A percentile compares a stretch with the other conserved stretches of the same genome.
These are phyloP conservation scores for Plebejus melissa DNA, from an alignment of 2,888 invertebrate genomes.

Conservation along the genomic window DNA sequence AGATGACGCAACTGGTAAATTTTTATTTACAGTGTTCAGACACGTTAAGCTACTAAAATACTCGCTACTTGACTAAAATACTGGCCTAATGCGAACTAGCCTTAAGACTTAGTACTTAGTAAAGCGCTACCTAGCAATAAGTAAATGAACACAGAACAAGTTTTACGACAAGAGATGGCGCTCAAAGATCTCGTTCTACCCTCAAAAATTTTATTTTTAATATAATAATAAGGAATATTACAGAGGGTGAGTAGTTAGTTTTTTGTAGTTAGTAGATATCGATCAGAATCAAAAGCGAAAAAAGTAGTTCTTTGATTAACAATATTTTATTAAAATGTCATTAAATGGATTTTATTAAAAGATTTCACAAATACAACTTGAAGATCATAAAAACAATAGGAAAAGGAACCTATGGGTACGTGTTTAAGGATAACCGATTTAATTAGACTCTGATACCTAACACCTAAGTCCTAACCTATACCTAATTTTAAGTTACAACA, in stretches of 20 bases:
- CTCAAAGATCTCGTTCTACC: too few relatives aligned
- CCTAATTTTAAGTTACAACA: too few relatives aligned
- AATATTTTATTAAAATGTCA: background rate
- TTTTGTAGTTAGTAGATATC: background rate
- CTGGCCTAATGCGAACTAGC: too few relatives aligned
- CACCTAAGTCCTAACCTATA: background rate
- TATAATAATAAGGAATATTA: background rate
- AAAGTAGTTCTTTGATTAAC: background rate
- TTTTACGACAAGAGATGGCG: background rate
- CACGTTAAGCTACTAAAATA: too few relatives aligned
- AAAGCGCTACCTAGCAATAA: background rate
- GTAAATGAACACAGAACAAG: background rate
- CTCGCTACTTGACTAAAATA: too few relatives aligned
- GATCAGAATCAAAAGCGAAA: background rate
- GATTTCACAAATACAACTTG: constrained; percentile 55
- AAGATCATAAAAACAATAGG: constrained; percentile 70
- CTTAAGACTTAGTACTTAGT: too few relatives aligned
- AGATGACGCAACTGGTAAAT: too few relatives aligned
- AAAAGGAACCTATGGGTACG: constrained; percentile 80
- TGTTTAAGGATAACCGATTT: constrained; percentile 3
- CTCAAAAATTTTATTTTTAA: background rate
- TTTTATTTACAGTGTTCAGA: too few relatives aligned
- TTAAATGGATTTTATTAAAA: constrained; percentile 55
- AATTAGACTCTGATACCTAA: background rate
- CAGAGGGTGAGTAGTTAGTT: background rate